Percentiles rank a stretch among this genome's conserved stretches.
Conservation (phyloP, 2,113 vertebrate genomes). For the Grantiella picta region DNA sequence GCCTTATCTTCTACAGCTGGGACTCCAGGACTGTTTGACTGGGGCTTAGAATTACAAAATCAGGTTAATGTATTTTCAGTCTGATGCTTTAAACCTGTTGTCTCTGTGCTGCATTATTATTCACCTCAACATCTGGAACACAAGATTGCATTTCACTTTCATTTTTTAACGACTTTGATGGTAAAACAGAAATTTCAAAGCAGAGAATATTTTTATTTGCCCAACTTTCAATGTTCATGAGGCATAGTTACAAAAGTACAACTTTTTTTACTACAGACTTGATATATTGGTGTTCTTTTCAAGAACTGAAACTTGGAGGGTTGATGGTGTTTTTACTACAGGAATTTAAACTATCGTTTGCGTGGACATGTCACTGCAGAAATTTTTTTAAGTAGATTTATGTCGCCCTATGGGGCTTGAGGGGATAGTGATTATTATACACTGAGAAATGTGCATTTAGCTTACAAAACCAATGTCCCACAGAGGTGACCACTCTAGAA, state of each 20-base stretch:
- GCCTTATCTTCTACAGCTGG: not conserved
- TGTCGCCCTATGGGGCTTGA: constrained; percentile 35
- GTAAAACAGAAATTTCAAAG: not conserved
- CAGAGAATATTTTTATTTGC: not conserved
- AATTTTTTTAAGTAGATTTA: constrained; percentile 41
- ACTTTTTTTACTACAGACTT: not conserved
- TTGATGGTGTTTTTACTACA: not conserved
- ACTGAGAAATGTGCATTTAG: constrained; percentile 76
- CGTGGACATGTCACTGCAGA: not conserved
- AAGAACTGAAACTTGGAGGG: not conserved
- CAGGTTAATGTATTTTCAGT: not conserved
- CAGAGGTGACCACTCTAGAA: constrained; percentile 73
- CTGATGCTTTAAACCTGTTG: not conserved
- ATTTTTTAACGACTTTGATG: not conserved
- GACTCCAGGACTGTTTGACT: not conserved
- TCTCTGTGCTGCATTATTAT: not conserved
- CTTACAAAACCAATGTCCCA: constrained; percentile 74
- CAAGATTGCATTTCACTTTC: not conserved
- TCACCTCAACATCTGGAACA: not conserved
- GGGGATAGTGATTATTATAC: constrained; percentile 62
- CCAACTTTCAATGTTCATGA: not conserved
- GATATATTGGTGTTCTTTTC: not conserved
- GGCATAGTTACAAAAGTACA: not conserved
- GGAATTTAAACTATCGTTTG: not conserved
- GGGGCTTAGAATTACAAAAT: not conserved